Conservation (phyloP, 2,888 invertebrate genomes). For the Folsomia manolachei region DNA sequence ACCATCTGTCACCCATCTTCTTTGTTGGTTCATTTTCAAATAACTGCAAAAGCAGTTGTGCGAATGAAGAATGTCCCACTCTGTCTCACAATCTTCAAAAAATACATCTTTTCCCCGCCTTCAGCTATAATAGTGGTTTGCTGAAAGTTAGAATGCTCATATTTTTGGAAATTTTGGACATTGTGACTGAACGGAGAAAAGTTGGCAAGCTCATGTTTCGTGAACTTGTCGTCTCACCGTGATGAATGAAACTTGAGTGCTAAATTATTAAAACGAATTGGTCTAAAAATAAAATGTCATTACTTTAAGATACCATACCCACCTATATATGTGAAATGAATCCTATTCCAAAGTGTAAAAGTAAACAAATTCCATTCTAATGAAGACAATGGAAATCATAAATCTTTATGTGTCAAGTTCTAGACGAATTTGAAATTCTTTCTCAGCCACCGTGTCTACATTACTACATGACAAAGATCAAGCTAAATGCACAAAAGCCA, state of each 20-base stretch:
- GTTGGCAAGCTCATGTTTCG: not conserved
- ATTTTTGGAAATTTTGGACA: not conserved
- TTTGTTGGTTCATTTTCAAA: conserved; percentile 17
- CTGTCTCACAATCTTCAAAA: not conserved
- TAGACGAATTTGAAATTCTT: conserved; percentile 13
- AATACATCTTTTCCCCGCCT: not conserved
- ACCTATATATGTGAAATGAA: not conserved
- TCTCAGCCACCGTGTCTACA: not conserved
- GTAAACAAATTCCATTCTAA: conserved; percentile 23
- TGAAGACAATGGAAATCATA: conserved; percentile 22
- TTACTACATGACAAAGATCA: no score
- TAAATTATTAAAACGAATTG: not conserved
- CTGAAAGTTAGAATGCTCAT: not conserved
- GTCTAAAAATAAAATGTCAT: conserved; percentile 4
- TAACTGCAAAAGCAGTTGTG: not conserved
- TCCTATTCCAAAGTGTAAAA: conserved; percentile 10
- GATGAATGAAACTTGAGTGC: not conserved
- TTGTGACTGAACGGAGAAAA: not conserved
- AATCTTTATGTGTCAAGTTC: conserved; percentile 15
- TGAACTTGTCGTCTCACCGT: not conserved
- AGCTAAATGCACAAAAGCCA: not conserved
- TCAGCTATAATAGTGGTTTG: no score
- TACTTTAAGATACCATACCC: not conserved
- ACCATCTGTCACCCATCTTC: conserved; percentile 13
- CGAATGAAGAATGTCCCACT: conserved; percentile 1